A percentile compares a stretch with the other conserved stretches of the same genome.
These are phyloP conservation scores for Lepidurus couesii DNA, from an alignment of 1,140 invertebrate genomes.

Conservation along the genomic window DNA sequence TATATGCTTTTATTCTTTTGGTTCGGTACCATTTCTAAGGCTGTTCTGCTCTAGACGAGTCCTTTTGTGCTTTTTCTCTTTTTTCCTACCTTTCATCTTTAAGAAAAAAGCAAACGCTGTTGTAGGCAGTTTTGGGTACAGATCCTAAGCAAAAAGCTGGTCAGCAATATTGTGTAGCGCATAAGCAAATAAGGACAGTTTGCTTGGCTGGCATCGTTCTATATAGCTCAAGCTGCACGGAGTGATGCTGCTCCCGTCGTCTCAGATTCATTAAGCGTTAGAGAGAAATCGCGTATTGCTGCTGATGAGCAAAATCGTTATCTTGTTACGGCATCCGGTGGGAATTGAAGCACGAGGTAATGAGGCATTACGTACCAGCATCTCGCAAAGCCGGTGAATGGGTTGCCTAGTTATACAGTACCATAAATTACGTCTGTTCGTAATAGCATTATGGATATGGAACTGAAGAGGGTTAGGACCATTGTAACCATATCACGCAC, in stretches of 20 bases:
- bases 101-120: background rate
- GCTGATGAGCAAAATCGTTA: constrained; percentile 18
- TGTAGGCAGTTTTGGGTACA: background rate
- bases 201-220: background rate
- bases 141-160: background rate
- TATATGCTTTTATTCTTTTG: background rate
- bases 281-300: background rate
- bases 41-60: background rate
- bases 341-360: constrained; percentile 1
- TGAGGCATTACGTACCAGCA: background rate
- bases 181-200: constrained; percentile 13
- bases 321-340: background rate
- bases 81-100: background rate
- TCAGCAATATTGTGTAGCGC: constrained; percentile 1
- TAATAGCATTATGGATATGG: too few relatives aligned
- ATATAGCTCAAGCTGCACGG: background rate
- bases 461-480: too few relatives aligned
- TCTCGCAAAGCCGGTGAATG: background rate
- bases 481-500: too few relatives aligned
- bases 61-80: background rate
- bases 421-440: too few relatives aligned
- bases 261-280: background rate
- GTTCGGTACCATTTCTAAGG: background rate
- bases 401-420: background rate
- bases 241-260: background rate